Conservation (phyloP, 1,140 invertebrate genomes). For the Pogonomyrmex barbatus region DNA sequence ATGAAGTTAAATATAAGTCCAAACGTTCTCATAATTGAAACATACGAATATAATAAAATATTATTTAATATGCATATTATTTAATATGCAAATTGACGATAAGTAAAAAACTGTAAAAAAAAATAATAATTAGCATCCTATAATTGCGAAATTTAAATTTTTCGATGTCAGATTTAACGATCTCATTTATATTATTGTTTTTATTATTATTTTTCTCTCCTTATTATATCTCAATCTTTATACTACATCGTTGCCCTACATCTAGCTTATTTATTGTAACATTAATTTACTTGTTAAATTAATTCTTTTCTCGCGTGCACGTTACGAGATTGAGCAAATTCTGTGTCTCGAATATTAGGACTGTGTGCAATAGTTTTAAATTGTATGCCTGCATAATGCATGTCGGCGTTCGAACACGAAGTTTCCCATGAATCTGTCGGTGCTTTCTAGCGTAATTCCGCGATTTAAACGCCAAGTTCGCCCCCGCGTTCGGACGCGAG, state of each 20-base stretch:
- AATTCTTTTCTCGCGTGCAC: neutral
- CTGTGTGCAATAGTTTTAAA: neutral
- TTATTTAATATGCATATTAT: neutral
- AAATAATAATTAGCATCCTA: neutral
- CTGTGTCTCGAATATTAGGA: neutral
- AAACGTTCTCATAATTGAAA: neutral
- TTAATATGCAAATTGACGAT: neutral
- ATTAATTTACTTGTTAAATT: neutral
- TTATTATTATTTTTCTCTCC: neutral
- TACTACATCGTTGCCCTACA: neutral
- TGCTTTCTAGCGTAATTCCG: constrained; percentile 65
- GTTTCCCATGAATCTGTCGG: constrained; percentile 69
- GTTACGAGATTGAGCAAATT: neutral
- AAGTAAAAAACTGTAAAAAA: neutral
- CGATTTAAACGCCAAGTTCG: constrained; percentile 68
- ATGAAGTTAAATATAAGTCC: constrained; percentile 5
- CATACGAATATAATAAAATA: neutral
- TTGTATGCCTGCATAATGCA: constrained; percentile 17
- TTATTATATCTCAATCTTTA: neutral
- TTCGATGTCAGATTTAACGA: neutral
- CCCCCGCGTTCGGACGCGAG: constrained; percentile 52
- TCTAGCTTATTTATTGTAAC: neutral
- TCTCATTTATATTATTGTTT: neutral
- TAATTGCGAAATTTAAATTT: neutral
- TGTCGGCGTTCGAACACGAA: constrained; percentile 3